These are phyloP conservation scores for Drosophila histrio DNA, from an alignment of 2,888 invertebrate genomes.

Conservation along the genomic window DNA sequence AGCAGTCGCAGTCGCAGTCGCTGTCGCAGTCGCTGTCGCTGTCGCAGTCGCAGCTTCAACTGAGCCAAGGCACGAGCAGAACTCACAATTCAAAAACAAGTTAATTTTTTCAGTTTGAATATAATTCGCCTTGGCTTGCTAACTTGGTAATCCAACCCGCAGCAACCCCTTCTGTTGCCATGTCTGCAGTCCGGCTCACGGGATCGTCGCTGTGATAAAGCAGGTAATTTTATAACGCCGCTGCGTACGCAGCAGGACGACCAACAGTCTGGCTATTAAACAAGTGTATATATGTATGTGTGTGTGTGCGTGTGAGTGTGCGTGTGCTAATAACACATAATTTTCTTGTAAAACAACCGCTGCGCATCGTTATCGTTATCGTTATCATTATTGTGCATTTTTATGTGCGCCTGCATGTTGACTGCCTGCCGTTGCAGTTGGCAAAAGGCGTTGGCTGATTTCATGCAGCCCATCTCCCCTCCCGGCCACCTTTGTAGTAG, in stretches of 20 bases:
- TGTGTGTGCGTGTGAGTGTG: constrained; percentile 17
- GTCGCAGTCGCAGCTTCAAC: constrained; percentile 17
- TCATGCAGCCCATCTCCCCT: neutral
- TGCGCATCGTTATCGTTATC: constrained; percentile 78
- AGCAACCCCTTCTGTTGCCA: neutral
- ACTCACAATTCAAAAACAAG: constrained; percentile 78
- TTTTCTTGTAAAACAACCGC: constrained; percentile 81
- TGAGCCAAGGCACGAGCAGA: constrained; percentile 63
- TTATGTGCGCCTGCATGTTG: constrained; percentile 78
- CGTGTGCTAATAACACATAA: constrained; percentile 77
- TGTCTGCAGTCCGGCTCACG: constrained; percentile 2
- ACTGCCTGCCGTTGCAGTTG: constrained; percentile 45
- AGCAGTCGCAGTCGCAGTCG: constrained; percentile 10
- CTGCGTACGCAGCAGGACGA: constrained; percentile 67
- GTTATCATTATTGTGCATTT: constrained; percentile 77
- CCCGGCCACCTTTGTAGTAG: neutral
- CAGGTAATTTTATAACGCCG: constrained; percentile 73
- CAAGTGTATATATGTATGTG: constrained; percentile 43
- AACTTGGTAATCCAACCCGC: neutral
- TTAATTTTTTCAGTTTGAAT: constrained; percentile 67
- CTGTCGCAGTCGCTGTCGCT: neutral
- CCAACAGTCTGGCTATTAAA: constrained; percentile 57
- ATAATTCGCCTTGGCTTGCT: neutral
- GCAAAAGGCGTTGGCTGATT: constrained; percentile 53
- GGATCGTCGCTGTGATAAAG: constrained; percentile 65